Evolutionary conservation across 1,140 invertebrate species (phyloP).

Genomic region (Aporrectodea caliginosa): DNA sequence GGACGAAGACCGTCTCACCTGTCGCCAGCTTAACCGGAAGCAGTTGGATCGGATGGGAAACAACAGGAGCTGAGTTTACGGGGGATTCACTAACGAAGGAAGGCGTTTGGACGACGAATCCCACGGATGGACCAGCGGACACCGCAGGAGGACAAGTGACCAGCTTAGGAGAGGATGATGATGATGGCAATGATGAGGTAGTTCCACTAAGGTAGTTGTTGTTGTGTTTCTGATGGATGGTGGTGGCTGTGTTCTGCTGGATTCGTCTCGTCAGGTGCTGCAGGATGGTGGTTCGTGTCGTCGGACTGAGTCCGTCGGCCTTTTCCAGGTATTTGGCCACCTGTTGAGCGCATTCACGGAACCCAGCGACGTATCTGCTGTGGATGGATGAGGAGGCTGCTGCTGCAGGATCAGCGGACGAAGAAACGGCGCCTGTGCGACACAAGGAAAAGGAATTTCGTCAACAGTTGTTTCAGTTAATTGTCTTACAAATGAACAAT

Average conservation of each 20-base stretch:
- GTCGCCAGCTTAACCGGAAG: conserved; percentile 68
- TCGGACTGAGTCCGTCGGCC: not conserved
- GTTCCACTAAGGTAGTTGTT: no score
- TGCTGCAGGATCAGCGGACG: no score
- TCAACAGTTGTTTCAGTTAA: no score
- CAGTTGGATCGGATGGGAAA: conserved; percentile 58
- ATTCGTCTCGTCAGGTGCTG: not conserved
- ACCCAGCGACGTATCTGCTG: conserved; percentile 78
- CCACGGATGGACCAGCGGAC: no score
- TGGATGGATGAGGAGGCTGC: not conserved
- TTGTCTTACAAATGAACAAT: no score
- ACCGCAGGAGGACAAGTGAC: no score
- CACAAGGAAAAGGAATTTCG: no score
- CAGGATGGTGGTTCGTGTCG: not conserved
- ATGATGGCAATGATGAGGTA: no score
- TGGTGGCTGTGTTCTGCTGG: not conserved
- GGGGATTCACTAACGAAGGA: not conserved
- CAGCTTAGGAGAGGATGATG: no score
- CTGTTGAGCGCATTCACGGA: conserved; percentile 79
- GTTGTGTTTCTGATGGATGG: not conserved
- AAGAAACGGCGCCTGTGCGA: no score
- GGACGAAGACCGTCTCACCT: conserved; percentile 61
- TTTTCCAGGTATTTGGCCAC: conserved; percentile 73
- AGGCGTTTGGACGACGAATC: no score
- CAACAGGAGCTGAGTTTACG: not conserved